Base-by-base conservation (phyloP, 37 sponge, comb jelly and placozoan species). In the Amphimedon queenslandica region DNA sequence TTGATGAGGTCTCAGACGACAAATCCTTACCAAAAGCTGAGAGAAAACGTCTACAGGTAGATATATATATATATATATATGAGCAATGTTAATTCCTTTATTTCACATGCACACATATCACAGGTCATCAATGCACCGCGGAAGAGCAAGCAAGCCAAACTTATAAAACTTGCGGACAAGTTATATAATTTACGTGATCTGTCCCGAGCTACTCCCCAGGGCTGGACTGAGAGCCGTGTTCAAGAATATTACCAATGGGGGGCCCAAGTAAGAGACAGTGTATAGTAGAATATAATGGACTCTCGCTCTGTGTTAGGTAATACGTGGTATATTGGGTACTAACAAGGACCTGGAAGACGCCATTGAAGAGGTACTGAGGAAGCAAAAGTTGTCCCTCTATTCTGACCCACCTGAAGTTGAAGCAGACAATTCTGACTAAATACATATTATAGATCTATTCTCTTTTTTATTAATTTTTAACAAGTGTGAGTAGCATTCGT, bases 141-240 rank as follows among this genome's bases (percentile, higher is more conserved):
- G 35, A 90, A 87, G 76, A 89, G 88, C 42, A 55, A 58, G 38
- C 83, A 93, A 55, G 98, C 98, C 0, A 84, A 89, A 66, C 73
- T 90, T 29, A 84, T 97, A 23, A 92, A 92, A 67, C 79, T 92
- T n/a, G 98, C 79, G 4, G 98, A 97, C 79, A 97, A 97, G 73
- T 70, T 97, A 71, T 90, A 97, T 77, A 97, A 97, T 56, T 83
- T 97, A 20, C 61, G 98, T 23, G 98, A 97, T 60, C 79, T 97
- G 37, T 37, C 56, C n/a, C 33, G 27, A 29, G 35, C 34, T 36
- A 81, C 88, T 4, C 98, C 98, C 0, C 69, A 74, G 23, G 93
- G 89, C 0, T 97, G 98, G 98, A 70, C 67, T 8, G 83, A 92
- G 40, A 77, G 85, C 24, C 70, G 98, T 27, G 91, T 88, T 3